Evolutionary conservation across 1,140 invertebrate genomes (phyloP).

Genomic region (Coenobita brevimanus): DNA sequence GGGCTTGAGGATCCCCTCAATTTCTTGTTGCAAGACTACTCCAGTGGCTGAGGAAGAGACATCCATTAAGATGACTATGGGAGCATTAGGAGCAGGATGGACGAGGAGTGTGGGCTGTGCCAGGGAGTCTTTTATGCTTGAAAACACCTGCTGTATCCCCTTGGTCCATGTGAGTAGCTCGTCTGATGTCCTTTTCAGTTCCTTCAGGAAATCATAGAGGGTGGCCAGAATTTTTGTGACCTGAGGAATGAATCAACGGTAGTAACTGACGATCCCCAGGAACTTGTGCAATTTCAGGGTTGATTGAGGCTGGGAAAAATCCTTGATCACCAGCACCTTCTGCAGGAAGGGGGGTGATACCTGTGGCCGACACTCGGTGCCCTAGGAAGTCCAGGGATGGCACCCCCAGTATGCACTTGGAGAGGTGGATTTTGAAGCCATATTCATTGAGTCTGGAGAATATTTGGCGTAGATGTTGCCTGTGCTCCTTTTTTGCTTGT

Average conservation of each 20-base stretch:
- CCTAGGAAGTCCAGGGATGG: not conserved
- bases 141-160: not conserved
- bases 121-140: not conserved
- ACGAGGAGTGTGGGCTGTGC: not conserved
- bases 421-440: not conserved
- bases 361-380: not conserved
- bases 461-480: not conserved
- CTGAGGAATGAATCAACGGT: too few relatives aligned
- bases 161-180: too few relatives aligned
- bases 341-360: too few relatives aligned
- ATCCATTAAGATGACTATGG: too few relatives aligned
- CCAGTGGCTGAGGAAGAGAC: not conserved
- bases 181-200: too few relatives aligned
- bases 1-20: not conserved
- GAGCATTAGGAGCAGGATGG: too few relatives aligned
- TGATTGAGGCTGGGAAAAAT: not conserved
- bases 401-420: not conserved
- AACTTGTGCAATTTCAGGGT: too few relatives aligned
- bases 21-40: not conserved
- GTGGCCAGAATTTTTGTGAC: too few relatives aligned
- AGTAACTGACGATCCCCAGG: too few relatives aligned
- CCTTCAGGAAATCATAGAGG: too few relatives aligned
- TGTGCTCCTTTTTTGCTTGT: constrained; percentile 14
- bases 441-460: not conserved
- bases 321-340: not conserved